Evolutionary conservation across 2,888 invertebrate genomes (phyloP), one percentile per base, ranked within the genome.

Genomic region (Falcaria lacertinaria): DNA sequence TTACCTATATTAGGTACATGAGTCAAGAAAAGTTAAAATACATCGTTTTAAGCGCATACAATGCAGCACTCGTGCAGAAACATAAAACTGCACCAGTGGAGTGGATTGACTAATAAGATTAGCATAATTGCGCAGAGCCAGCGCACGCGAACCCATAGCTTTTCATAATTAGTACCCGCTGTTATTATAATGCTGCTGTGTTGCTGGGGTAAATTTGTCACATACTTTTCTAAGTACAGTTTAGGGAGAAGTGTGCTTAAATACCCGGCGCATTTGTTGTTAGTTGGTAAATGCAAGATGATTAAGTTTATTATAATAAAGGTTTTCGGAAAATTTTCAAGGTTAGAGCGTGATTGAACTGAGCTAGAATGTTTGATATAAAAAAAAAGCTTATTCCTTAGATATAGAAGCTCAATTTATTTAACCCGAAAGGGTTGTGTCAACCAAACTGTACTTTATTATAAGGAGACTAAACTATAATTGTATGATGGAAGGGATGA

Each of bases 21-120:
- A 7, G 11, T 11, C 28, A 1, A 7, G 28, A 11, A 11, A 2
- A 11, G 6, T 28, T 14, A 22, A 8, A 37, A 15, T 37, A 36
- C 45, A 51, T 47, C 50, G 48, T 51, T 38, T 38, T 45, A 48
- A 19, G 6, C 19, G 41, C 41, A 52, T 43, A 48, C 45, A 46
- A 48, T 60, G 58, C 57, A 60, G 62, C 61, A 60, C 54, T 64
- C 57, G 61, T 67, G 63, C 60, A 67, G 54, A 60, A 65, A 68
- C 67, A 72, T 75, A 75, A 74, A 80, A 79, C 69, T 76, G 76
- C 76, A 70, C 60, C 49, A 64, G 69, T 66, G 69, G 73, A 82
- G 79, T 80, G 82, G 79, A 83, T 83, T 80, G 80, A 78, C 81
- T 85, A 85, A 87, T 83, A 85, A 82, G 81, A 86, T 88, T 87